Evolutionary conservation across 2,797 vertebrate species (phyloP).

Genomic region (Chelon auratus): DNA sequence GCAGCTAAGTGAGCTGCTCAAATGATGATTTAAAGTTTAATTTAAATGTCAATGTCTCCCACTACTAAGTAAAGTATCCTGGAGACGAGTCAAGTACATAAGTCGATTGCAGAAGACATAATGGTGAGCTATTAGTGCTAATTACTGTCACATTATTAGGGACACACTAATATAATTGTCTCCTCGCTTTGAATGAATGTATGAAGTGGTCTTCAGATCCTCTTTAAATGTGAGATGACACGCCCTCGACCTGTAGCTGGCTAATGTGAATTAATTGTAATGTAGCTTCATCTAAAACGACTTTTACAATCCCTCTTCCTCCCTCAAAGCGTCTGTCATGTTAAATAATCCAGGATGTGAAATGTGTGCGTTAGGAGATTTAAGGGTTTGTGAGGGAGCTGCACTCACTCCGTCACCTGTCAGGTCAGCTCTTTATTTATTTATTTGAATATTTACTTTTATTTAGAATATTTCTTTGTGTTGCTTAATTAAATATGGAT

Average conservation of each 20-base stretch:
- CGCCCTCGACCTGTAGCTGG: conserved; percentile 1
- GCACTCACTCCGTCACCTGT: no score
- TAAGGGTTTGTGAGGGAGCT: no score
- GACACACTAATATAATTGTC: conserved; percentile 20
- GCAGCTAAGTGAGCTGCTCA: not conserved
- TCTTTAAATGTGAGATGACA: conserved; percentile 25
- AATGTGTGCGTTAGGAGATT: no score
- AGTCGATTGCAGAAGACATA: conserved; percentile 1
- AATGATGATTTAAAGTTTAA: not conserved
- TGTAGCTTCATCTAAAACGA: conserved; percentile 6
- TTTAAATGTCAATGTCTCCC: not conserved
- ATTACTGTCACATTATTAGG: conserved; percentile 6
- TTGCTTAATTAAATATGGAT: no score
- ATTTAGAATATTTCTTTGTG: no score
- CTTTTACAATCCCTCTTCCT: conserved; percentile 2
- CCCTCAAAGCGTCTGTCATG: not conserved
- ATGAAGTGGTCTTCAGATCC: conserved; percentile 11
- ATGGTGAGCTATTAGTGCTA: conserved; percentile 11
- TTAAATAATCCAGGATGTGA: no score
- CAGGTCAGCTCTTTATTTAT: no score
- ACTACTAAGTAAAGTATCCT: conserved; percentile 4
- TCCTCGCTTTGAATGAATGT: conserved; percentile 12
- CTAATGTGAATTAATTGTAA: conserved; percentile 24
- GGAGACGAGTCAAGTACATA: not conserved
- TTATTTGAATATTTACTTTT: no score